Percentiles rank a stretch among this genome's conserved stretches.
phyloP scores from a whole-genome alignment of 1,140 invertebrate species.

The Luehdorfia chinensis region DNA sequence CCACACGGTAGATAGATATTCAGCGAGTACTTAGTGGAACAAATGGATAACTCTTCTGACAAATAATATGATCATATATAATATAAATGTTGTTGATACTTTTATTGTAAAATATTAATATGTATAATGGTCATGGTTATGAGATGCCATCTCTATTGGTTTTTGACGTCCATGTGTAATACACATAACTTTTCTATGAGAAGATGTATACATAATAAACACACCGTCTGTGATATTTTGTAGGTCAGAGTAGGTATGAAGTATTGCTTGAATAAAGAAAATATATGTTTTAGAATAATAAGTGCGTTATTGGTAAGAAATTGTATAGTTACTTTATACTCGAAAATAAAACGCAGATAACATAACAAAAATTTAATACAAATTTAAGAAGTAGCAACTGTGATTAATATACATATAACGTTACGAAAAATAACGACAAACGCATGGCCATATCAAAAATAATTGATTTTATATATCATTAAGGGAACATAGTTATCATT shows the following conservation, averaged over 20 bases:
- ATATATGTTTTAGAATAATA: conserved; percentile 71
- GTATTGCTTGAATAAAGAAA: conserved; percentile 73
- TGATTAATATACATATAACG: conserved; percentile 72
- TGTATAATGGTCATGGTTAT: conserved; percentile 62
- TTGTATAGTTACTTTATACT: conserved; percentile 67
- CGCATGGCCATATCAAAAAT: conserved; percentile 72
- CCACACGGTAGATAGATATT: conserved; percentile 26
- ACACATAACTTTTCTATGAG: conserved; percentile 75
- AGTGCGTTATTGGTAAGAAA: conserved; percentile 69
- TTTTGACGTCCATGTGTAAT: conserved; percentile 74
- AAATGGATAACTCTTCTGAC: conserved; percentile 54
- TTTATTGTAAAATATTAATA: conserved; percentile 56
- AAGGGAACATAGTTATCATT: conserved; percentile 37
- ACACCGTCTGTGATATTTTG: conserved; percentile 77
- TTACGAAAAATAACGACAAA: conserved; percentile 56
- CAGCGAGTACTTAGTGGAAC: conserved; percentile 38
- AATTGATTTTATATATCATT: conserved; percentile 53
- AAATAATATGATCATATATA: conserved; percentile 58
- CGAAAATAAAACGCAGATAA: conserved; percentile 51
- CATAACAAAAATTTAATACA: conserved; percentile 40
- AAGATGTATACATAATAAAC: conserved; percentile 77
- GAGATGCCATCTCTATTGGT: conserved; percentile 70
- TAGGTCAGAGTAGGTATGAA: conserved; percentile 72
- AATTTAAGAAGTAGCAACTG: conserved; percentile 64
- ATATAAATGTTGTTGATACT: conserved; percentile 57